Percentiles rank a stretch among this genome's conserved stretches.
Conservation (phyloP, 2,113 vertebrate species). For the Cephalophus harveyi region DNA sequence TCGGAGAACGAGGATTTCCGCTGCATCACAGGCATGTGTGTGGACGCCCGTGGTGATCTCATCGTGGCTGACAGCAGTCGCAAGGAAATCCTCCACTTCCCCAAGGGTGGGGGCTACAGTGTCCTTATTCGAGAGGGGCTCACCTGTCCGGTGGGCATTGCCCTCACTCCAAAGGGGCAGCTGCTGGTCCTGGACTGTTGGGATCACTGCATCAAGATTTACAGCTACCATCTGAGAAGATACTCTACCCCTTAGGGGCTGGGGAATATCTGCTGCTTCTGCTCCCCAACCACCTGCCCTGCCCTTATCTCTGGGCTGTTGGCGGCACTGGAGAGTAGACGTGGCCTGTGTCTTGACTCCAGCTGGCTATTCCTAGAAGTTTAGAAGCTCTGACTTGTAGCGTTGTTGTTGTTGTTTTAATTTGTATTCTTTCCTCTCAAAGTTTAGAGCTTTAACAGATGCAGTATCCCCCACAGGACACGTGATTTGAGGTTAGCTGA, state of each 20-base stretch:
- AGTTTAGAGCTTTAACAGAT: conserved; percentile 50
- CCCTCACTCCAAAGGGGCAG: conserved; percentile 95
- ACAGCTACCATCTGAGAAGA: conserved; percentile 92
- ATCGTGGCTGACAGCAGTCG: conserved; percentile 96
- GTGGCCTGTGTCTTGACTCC: conserved; percentile 25
- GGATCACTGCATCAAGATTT: conserved; percentile 99
- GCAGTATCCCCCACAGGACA: background rate
- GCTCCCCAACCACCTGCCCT: background rate
- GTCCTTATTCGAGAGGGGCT: conserved; percentile 94
- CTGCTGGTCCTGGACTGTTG: conserved; percentile 96
- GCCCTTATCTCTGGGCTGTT: conserved; percentile 8
- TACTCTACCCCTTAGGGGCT: conserved; percentile 81
- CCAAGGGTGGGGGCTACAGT: conserved; percentile 94
- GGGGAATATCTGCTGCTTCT: background rate
- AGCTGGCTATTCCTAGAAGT: conserved; percentile 36
- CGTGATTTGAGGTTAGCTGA: background rate
- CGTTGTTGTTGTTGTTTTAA: background rate
- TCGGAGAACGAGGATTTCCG: conserved; percentile 96
- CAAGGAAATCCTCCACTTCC: conserved; percentile 96
- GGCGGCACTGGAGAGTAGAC: background rate
- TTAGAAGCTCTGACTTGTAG: conserved; percentile 62
- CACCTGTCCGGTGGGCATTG: conserved; percentile 93
- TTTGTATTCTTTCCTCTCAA: background rate
- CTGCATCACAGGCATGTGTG: conserved; percentile 99
- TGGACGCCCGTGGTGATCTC: conserved; percentile 93